Percentiles rank a stretch among this genome's conserved stretches.
phyloP scores from a whole-genome alignment of 2,113 vertebrate genomes.

The Varanus komodoensis region DNA sequence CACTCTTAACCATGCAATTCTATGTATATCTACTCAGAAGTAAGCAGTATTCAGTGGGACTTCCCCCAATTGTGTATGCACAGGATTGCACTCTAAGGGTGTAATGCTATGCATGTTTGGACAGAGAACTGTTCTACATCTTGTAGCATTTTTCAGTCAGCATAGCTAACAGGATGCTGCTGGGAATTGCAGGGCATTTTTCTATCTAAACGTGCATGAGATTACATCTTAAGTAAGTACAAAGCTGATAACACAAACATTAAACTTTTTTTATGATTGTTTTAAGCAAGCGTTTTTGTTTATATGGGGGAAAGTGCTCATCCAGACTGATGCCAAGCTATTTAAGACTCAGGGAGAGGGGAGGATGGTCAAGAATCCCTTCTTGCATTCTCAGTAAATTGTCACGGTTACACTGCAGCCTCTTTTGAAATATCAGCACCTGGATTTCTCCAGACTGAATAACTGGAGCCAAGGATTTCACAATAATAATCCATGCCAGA shows the following conservation, averaged over 20 bases:
- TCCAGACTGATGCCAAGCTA: neutral
- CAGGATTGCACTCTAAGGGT: too few relatives aligned
- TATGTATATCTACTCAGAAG: neutral
- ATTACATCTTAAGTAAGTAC: neutral
- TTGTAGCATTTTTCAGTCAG: too few relatives aligned
- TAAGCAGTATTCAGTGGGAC: neutral
- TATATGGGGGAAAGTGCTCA: neutral
- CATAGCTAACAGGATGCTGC: too few relatives aligned
- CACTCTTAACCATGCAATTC: neutral
- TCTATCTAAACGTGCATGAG: neutral
- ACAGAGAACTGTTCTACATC: too few relatives aligned
- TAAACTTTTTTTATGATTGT: too few relatives aligned
- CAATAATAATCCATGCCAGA: conserved; percentile 16
- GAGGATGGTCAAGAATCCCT: too few relatives aligned
- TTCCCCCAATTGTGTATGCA: neutral
- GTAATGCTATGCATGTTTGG: too few relatives aligned
- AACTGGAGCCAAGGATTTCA: conserved; percentile 14
- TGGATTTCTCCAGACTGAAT: conserved; percentile 2
- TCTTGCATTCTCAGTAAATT: conserved; percentile 6
- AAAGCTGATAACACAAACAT: neutral
- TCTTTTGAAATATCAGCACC: conserved; percentile 10
- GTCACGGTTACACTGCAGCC: neutral
- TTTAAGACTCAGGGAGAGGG: neutral
- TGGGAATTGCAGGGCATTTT: too few relatives aligned
- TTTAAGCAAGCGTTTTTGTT: too few relatives aligned